Conservation (phyloP, 2,888 invertebrate species). For the Troides helena region DNA sequence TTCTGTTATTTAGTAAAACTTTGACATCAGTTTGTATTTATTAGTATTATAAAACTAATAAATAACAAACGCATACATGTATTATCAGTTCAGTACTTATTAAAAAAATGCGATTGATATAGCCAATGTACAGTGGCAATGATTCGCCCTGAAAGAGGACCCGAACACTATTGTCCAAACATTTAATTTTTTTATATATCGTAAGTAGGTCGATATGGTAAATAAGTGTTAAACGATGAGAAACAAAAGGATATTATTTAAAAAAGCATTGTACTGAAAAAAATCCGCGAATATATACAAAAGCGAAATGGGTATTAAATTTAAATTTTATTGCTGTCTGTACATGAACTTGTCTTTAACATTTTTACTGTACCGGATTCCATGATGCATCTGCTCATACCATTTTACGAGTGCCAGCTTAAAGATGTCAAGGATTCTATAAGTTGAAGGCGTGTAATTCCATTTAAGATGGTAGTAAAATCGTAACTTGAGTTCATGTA, state of each 20-base stretch:
- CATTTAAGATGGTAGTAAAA: conserved; percentile 43
- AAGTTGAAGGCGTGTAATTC: conserved; percentile 37
- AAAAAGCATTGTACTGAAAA: background rate
- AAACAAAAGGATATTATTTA: background rate
- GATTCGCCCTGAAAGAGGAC: too few relatives aligned
- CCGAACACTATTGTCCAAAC: too few relatives aligned
- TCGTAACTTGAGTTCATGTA: conserved; percentile 30
- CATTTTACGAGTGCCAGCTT: conserved; percentile 36
- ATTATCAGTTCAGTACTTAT: too few relatives aligned
- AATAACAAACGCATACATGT: too few relatives aligned
- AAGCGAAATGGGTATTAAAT: background rate
- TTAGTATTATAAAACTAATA: too few relatives aligned
- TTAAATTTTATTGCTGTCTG: conserved; percentile 11
- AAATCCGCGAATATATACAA: background rate
- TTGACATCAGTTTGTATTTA: too few relatives aligned
- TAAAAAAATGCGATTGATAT: too few relatives aligned
- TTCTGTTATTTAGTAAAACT: too few relatives aligned
- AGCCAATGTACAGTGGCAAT: too few relatives aligned
- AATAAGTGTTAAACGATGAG: background rate
- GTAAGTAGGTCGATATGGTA: too few relatives aligned
- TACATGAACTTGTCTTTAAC: conserved; percentile 31
- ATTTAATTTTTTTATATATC: background rate
- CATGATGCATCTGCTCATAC: conserved; percentile 34
- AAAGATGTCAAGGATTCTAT: conserved; percentile 53
- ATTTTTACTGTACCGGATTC: conserved; percentile 35